Conservation (phyloP, 1,140 invertebrate species). For the Lanistes nyassanus region DNA sequence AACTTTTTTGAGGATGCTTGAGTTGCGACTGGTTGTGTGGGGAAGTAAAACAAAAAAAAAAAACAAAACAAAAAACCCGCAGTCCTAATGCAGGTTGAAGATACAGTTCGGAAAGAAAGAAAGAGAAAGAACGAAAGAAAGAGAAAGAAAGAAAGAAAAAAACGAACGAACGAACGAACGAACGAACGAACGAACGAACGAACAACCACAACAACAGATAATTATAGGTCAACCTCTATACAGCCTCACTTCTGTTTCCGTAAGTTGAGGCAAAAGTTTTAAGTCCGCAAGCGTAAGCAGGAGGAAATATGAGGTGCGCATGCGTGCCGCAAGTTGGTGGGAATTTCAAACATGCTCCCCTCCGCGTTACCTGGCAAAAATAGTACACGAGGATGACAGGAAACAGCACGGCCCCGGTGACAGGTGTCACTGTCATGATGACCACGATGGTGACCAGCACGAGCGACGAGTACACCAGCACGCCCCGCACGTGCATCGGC, state of each 20-base stretch:
- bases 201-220: no score
- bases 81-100: conserved; percentile 25
- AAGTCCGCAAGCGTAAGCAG: no score
- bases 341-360: no score
- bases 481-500: conserved; percentile 41
- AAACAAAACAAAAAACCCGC: conserved; percentile 33
- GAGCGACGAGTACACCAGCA: conserved; percentile 69
- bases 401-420: conserved; percentile 62
- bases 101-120: neutral
- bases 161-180: no score
- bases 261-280: no score
- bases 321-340: no score
- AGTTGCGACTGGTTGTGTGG: neutral
- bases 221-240: no score
- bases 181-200: no score
- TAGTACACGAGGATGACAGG: conserved; percentile 13
- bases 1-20: neutral
- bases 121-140: neutral
- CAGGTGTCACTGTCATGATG: conserved; percentile 67
- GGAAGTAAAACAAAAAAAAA: conserved; percentile 26
- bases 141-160: neutral
- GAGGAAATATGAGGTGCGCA: no score
- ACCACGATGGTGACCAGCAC: conserved; percentile 83
- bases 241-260: no score
- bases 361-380: neutral